Evolutionary conservation across 2,888 invertebrate species (phyloP).

Genomic region (Pandemis corylana): DNA sequence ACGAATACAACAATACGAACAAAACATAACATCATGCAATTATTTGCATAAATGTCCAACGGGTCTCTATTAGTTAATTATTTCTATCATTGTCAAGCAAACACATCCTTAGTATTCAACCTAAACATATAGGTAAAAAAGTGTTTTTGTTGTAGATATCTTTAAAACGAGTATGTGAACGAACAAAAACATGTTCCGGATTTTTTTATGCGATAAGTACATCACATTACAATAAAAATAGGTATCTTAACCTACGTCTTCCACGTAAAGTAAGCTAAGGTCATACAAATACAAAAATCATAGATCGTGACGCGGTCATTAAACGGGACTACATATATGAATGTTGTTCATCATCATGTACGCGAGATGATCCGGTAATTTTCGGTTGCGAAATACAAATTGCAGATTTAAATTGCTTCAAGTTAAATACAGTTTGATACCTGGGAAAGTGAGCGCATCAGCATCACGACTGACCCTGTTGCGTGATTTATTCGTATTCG

Average conservation of each 20-base stretch:
- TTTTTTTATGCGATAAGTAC: not conserved
- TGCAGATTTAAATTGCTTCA: constrained; percentile 49
- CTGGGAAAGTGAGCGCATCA: constrained; percentile 61
- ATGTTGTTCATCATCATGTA: constrained; percentile 26
- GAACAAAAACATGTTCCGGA: constrained; percentile 15
- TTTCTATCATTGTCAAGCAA: no score
- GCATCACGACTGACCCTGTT: constrained; percentile 62
- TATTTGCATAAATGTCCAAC: not conserved
- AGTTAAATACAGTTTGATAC: constrained; percentile 48
- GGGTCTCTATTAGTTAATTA: not conserved
- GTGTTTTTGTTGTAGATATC: not conserved
- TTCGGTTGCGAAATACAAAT: constrained; percentile 53
- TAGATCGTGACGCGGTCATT: constrained; percentile 49
- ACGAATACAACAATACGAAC: no score
- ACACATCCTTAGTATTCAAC: no score
- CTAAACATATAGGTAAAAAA: no score
- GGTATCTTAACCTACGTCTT: not conserved
- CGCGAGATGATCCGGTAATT: constrained; percentile 46
- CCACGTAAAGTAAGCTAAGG: constrained; percentile 34
- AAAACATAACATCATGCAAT: not conserved
- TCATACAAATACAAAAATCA: constrained; percentile 25
- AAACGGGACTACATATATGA: constrained; percentile 35
- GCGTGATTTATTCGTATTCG: constrained; percentile 53
- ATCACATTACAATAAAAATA: no score
- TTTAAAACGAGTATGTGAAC: not conserved